phyloP scores from a whole-genome alignment of 2,113 vertebrate species.

The Malurus melanocephalus region DNA sequence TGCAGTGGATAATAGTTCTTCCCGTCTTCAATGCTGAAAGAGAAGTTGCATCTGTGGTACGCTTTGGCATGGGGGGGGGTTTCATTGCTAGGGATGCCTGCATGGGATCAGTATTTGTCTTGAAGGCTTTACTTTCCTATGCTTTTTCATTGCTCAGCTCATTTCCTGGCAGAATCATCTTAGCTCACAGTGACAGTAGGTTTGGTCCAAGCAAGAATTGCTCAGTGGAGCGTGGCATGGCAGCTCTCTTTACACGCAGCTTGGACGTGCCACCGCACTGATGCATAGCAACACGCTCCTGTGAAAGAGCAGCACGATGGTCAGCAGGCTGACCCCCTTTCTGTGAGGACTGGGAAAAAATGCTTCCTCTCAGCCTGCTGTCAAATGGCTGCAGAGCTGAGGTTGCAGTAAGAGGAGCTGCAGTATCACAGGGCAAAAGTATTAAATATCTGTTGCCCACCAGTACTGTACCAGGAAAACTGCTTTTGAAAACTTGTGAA shows the following conservation, averaged over 20 bases:
- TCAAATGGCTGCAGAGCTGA: not conserved
- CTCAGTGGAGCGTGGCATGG: not conserved
- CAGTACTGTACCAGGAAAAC: not conserved
- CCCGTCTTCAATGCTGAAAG: not conserved
- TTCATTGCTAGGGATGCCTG: not conserved
- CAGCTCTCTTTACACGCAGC: not conserved
- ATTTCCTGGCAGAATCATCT: not conserved
- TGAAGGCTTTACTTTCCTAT: not conserved
- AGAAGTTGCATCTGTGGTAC: not conserved
- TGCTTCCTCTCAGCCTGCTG: not conserved
- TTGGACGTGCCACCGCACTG: not conserved
- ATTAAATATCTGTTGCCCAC: slow-evolving; percentile 2
- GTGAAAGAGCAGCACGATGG: not conserved
- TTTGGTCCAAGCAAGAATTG: not conserved
- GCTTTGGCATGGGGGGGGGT: not conserved
- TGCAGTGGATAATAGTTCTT: not conserved
- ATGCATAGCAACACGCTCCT: not conserved
- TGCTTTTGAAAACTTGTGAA: not conserved
- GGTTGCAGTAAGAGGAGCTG: slow-evolving; percentile 15
- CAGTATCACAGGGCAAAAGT: not conserved
- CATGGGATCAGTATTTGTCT: not conserved
- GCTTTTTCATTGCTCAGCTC: not conserved
- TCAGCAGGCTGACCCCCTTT: not conserved
- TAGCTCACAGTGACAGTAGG: not conserved
- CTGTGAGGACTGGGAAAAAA: not conserved